Evolutionary conservation across 1,140 invertebrate genomes (phyloP).

Genomic region (Drosophila arawakana): DNA sequence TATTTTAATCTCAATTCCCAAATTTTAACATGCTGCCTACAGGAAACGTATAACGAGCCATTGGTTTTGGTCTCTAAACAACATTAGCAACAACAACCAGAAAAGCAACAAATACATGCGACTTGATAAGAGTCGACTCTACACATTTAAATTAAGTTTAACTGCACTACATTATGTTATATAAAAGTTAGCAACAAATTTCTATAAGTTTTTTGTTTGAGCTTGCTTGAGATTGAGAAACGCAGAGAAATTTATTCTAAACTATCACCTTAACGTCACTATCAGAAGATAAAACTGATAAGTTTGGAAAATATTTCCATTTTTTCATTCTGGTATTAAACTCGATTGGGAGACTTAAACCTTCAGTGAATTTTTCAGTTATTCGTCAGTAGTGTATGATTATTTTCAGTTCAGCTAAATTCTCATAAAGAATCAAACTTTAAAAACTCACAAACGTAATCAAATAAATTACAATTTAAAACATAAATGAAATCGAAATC

Average conservation of each 20-base stretch:
- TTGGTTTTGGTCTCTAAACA: slow-evolving; percentile 72
- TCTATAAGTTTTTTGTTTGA: slow-evolving; percentile 2
- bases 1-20: slow-evolving; percentile 35
- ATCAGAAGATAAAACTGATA: too few relatives aligned
- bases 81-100: slow-evolving; percentile 33
- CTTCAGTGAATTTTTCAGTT: not conserved
- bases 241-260: not conserved
- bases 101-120: slow-evolving; percentile 20
- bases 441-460: slow-evolving; percentile 57
- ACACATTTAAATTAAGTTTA: slow-evolving; percentile 22
- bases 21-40: slow-evolving; percentile 35
- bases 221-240: not conserved
- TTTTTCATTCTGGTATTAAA: too few relatives aligned
- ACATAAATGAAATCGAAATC: slow-evolving; percentile 56
- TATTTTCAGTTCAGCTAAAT: slow-evolving; percentile 7
- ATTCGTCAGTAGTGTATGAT: not conserved
- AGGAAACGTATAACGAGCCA: slow-evolving; percentile 84
- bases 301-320: too few relatives aligned
- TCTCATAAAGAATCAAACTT: slow-evolving; percentile 59
- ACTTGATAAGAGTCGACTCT: slow-evolving; percentile 17
- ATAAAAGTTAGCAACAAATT: slow-evolving; percentile 20
- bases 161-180: slow-evolving; percentile 19
- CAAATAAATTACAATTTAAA: slow-evolving; percentile 60
- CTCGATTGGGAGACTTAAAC: too few relatives aligned
- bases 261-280: not conserved